Evolutionary conservation across 2,797 vertebrate species (phyloP), one percentile per base, ranked within the genome.

Genomic region (Sebastes steindachneri): DNA sequence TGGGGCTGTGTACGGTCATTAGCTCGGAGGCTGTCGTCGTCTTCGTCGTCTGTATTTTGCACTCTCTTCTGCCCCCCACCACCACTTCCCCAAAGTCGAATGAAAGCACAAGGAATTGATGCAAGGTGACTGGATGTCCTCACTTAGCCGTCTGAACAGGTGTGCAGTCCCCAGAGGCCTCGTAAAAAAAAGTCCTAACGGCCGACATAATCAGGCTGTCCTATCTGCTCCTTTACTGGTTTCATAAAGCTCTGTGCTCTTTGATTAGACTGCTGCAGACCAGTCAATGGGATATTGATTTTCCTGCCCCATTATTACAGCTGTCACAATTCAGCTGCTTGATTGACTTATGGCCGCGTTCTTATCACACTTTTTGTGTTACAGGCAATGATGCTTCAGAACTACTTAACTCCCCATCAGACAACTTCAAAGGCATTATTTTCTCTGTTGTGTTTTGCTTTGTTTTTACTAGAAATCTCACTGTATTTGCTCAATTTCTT

Each of bases 221-320:
- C 92, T 93, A 90, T 94, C 93, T 87, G 86, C 90, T 90, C 90
- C 91, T 91, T 73, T 87, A 80, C 85, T 80, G 84, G 89, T 89
- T 93, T 93, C 92, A 92, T 89, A 87, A 92, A 91, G 91, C 92
- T 86, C 88, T 55, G 82, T 66, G 85, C 86, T 83, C 60, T 73
- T 90, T 95, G 94, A 96, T 96, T 95, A 94, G 92, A 91, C 92
- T 85, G 89, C 93, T 88, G 92, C 88, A 83, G 93, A 89, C 86
- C 88, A 91, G 93, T 94, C 95, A 94, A 95, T 96, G 95, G 85
- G 88, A 91, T 95, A 96, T 96, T 84, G 95, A 96, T 96, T 95
- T 94, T 90, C 75, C 83, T 77, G 84, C 72, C 85, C 92, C 90
- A 91, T 95, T 90, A 95, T 95, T 94, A 93, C 86, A 78, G 89